phyloP scores from a whole-genome alignment of 2,888 invertebrate genomes.

The Napeogenes inachia region DNA sequence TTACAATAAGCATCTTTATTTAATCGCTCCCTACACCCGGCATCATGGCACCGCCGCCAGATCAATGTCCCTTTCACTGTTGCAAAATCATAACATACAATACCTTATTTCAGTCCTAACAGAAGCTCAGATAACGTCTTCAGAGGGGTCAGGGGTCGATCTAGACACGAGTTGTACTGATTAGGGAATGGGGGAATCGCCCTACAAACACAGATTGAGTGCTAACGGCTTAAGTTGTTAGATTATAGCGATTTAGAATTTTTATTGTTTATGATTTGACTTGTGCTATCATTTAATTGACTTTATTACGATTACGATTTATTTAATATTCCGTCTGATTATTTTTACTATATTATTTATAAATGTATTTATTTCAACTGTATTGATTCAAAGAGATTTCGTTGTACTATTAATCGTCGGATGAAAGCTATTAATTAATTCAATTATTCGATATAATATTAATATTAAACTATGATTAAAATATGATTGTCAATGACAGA shows the following conservation, averaged over 20 bases:
- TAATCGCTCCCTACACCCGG: too few species aligned
- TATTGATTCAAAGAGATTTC: too few species aligned
- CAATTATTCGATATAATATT: background rate
- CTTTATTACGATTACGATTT: too few species aligned
- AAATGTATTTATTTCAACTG: too few species aligned
- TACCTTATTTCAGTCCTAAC: background rate
- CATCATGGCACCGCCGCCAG: background rate
- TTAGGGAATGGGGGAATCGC: slow-evolving; percentile 7
- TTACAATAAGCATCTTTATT: too few species aligned
- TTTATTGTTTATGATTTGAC: too few species aligned
- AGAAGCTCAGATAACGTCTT: slow-evolving; percentile 1
- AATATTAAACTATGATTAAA: background rate
- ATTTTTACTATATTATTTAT: too few species aligned
- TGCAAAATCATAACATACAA: slow-evolving; percentile 1
- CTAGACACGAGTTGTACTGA: slow-evolving; percentile 5
- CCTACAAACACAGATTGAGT: slow-evolving; percentile 6
- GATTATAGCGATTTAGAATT: background rate
- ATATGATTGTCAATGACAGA: slow-evolving; percentile 2
- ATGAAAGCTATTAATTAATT: background rate
- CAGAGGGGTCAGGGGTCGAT: slow-evolving; percentile 1
- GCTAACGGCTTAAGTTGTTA: background rate
- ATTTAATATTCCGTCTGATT: too few species aligned
- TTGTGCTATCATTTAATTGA: too few species aligned
- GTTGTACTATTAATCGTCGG: too few species aligned
- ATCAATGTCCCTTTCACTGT: background rate